Evolutionary conservation across 2,113 vertebrate genomes (phyloP).

Genomic region (Tympanuchus pallidicinctus): DNA sequence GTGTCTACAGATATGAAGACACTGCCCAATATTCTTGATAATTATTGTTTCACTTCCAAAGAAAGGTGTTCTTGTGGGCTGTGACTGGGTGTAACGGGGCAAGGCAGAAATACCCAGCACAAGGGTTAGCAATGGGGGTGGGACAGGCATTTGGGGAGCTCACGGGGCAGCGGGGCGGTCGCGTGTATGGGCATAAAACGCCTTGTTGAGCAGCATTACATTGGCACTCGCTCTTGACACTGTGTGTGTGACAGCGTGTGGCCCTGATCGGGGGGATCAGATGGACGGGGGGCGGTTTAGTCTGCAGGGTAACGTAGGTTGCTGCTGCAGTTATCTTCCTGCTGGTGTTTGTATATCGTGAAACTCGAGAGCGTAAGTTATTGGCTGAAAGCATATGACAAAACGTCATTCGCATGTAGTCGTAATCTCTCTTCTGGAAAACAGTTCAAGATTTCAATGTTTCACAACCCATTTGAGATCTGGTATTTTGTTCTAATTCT

Average conservation of each 20-base stretch:
- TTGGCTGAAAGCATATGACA: background rate
- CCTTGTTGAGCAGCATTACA: too few relatives aligned
- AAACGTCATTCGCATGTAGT: background rate
- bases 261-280: too few relatives aligned
- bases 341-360: fast-evolving
- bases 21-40: background rate
- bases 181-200: too few relatives aligned
- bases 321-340: background rate
- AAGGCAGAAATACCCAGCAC: too few relatives aligned
- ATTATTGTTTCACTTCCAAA: background rate
- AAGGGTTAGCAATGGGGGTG: too few relatives aligned
- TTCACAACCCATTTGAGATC: background rate
- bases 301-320: too few relatives aligned
- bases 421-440: background rate
- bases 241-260: too few relatives aligned
- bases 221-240: too few relatives aligned
- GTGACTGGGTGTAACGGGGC: too few relatives aligned
- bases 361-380: background rate
- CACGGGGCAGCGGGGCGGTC: too few relatives aligned
- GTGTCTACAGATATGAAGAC: background rate
- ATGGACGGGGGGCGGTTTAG: too few relatives aligned
- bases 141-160: too few relatives aligned
- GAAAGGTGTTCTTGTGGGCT: background rate
- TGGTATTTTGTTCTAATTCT: background rate
- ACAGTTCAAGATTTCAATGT: background rate